Conservation (phyloP, 37 sponge, comb jelly and placozoan genomes). For the Crambe crambe region DNA sequence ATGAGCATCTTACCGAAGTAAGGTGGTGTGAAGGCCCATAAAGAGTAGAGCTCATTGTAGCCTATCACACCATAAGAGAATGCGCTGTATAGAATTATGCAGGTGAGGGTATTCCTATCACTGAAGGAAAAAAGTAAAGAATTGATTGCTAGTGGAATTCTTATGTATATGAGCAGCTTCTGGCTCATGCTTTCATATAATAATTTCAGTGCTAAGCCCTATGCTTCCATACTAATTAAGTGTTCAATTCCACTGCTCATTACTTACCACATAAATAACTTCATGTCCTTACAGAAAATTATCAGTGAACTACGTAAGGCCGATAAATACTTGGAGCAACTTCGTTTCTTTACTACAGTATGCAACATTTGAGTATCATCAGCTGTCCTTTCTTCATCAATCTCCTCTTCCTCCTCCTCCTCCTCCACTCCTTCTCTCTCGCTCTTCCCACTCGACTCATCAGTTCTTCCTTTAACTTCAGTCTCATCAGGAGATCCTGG, state of each 20-base stretch:
- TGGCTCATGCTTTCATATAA: too few relatives aligned
- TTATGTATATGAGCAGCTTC: too few relatives aligned
- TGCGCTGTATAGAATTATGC: conserved; percentile 39
- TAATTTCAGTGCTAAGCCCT: too few relatives aligned
- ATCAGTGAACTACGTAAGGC: too few relatives aligned
- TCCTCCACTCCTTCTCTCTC: background rate
- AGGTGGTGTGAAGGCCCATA: conserved; percentile 48
- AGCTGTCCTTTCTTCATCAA: background rate
- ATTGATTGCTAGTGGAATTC: background rate
- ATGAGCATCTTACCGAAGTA: conserved; percentile 30
- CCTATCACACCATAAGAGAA: conserved; percentile 78
- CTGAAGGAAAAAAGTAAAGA: conserved; percentile 15
- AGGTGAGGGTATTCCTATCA: conserved; percentile 7
- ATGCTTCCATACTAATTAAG: too few relatives aligned
- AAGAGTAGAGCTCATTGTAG: conserved; percentile 65
- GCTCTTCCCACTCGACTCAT: background rate
- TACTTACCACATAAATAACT: conserved; percentile 46
- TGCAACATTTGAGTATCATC: too few relatives aligned
- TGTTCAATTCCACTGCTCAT: too few relatives aligned
- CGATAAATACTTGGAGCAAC: too few relatives aligned
- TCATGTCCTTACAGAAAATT: conserved; percentile 30
- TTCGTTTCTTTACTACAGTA: too few relatives aligned
- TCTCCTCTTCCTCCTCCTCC: background rate
- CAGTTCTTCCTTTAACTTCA: background rate
- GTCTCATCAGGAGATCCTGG: background rate